Percentiles rank a stretch among this genome's conserved stretches.
Evolutionary conservation across 2,797 vertebrate species (phyloP).

Genomic region (Paratrypauchen microcephalus): DNA sequence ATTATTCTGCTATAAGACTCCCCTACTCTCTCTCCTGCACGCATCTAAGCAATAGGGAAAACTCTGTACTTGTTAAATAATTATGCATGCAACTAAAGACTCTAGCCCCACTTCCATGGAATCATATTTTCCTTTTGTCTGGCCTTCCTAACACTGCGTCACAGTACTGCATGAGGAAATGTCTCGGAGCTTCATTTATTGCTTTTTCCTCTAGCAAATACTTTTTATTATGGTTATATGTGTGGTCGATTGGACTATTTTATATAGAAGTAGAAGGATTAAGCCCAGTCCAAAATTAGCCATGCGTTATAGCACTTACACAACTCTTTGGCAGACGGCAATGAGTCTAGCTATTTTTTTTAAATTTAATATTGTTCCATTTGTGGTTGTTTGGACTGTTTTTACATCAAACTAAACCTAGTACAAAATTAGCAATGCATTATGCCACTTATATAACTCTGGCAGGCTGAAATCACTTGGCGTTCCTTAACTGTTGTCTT

Average conservation of each 20-base stretch:
- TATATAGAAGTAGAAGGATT: background rate
- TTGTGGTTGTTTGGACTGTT: background rate
- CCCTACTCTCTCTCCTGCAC: background rate
- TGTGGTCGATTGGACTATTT: background rate
- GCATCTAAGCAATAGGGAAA: conserved; percentile 22
- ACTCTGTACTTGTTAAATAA: conserved; percentile 26
- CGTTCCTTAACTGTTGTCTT: conserved; percentile 6
- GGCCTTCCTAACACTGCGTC: background rate
- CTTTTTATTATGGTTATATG: conserved; percentile 6
- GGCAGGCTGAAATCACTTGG: conserved; percentile 5
- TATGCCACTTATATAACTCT: background rate
- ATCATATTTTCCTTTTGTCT: conserved; percentile 22
- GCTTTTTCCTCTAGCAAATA: conserved; percentile 2
- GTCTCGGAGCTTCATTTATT: conserved; percentile 4
- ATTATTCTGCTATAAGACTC: background rate
- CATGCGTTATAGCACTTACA: background rate
- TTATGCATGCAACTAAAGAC: conserved; percentile 17
- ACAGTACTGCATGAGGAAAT: conserved; percentile 12
- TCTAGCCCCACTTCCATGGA: conserved; percentile 25
- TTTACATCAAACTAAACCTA: background rate
- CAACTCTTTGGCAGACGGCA: conserved; percentile 2
- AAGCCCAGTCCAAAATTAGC: background rate
- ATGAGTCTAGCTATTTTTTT: background rate
- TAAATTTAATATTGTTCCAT: background rate
- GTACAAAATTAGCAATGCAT: background rate